Evolutionary conservation across 2,797 vertebrate species (phyloP), one percentile per base, ranked within the genome.

Genomic region (Aplochiton taeniatus): DNA sequence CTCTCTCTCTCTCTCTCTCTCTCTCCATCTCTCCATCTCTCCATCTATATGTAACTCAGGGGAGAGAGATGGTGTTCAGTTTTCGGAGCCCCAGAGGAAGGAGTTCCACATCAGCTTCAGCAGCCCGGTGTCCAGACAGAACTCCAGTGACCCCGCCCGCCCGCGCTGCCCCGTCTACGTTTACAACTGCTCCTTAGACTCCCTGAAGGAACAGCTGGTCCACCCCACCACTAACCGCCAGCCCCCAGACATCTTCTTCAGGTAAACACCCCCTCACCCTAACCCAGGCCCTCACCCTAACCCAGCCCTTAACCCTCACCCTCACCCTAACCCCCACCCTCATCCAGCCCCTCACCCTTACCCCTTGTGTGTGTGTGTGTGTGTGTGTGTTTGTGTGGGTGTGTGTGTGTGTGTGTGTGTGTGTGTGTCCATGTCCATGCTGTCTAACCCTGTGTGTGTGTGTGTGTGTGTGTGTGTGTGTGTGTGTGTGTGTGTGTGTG

Each of bases 121-220:
- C 53, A 85, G 83, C 12, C 96, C 95, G 85, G 75, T 74, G 65
- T 94, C 94, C 0, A 93, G 94, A 61, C 90, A 93, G 43, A 95
- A 94, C 57, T 16, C 82, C 1, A 14, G 78, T 0, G 93, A 94
- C 0, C 76, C 83, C 19, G 82, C 80, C 59, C 94, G 94, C 0
- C 85, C 93, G 0, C 92, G 91, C 74, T 98, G 95, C 85, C 97
- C 97, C 6, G 90, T 98, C 69, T 99, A 97, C 8, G 88, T 98
- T 73, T 98, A 99, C 85, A 98, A 92, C 90, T 98, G 96, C 76
- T 94, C 96, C 0, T 80, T 98, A 79, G 96, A 98, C 56, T 83
- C 91, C 0, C 74, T 99, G 13, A 94, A 94, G 64, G 95, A 98
- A 69, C 96, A 96, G 58, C 92, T 98, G 63, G 90, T 98, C 62